Evolutionary conservation across 92 coral and sea anemone genomes (phyloP), one percentile per base, ranked within the genome.

Genomic region (Porites lobata): DNA sequence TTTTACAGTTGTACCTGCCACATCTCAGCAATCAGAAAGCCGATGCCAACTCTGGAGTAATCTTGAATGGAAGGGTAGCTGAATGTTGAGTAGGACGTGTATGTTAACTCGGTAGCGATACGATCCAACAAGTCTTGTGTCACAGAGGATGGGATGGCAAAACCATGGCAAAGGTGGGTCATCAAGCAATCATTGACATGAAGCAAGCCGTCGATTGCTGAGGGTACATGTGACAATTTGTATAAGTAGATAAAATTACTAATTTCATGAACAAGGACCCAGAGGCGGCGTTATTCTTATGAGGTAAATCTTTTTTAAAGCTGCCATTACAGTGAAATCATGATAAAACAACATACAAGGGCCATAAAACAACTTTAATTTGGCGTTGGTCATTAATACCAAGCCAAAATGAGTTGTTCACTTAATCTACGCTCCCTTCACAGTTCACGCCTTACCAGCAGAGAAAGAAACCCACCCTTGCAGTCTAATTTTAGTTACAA

Each of bases 11-110:
- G 43, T 85, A 96, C 99, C 96, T 93, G 72, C 92, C 95, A 94
- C 50, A 98, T 96, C 76, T 98, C 99, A 14, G 90, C 88, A 68
- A 98, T 91, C 32, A 98, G 93, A 75, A 98, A 98, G 3, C 99
- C 99, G 84, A 98, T 95, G 43, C 99, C 99, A 10, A 89, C 99
- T 81, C 80, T 88, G 19, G 99, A 82, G 24, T 86, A 82, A 63
- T 63, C 63, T 38, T 80, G 75, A 3, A 75, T 82, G 1, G 95
- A 69, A 11, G 99, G 99, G 65, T 94, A 98, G 14, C 81, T 87
- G 76, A 69, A 92, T 72, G 86, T 85, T 12, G 92, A 78, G 29
- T 86, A 90, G 86, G 90, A 82, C 56, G 85, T 83, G 87, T 89
- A 90, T 8, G 67, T n/a, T 26, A 94, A 2, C 65, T 98, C 99